Evolutionary conservation across 2,797 vertebrate genomes (phyloP).

Genomic region (Buceros bicornis): DNA sequence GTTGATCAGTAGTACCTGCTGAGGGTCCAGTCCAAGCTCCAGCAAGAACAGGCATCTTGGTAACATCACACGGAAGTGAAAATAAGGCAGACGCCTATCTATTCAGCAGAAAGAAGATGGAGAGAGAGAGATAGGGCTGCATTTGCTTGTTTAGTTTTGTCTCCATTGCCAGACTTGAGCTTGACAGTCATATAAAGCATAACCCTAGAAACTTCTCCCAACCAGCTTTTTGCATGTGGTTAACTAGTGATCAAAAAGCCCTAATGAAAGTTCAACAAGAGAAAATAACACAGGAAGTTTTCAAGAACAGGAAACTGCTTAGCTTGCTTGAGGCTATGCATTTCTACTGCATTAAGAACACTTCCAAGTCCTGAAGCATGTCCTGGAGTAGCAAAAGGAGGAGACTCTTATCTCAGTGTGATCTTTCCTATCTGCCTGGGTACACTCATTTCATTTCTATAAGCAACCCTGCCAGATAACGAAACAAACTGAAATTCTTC

Average conservation of each 20-base stretch:
- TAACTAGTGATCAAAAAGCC: neutral
- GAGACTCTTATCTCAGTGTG: neutral
- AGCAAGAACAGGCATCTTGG: neutral
- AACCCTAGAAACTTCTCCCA: neutral
- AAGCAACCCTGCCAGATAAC: neutral
- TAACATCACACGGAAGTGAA: neutral
- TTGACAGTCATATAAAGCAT: constrained; percentile 3
- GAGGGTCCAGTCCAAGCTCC: neutral
- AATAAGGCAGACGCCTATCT: neutral
- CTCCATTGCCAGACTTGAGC: neutral
- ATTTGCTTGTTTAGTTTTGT: neutral
- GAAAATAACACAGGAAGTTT: neutral
- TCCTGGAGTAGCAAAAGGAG: neutral
- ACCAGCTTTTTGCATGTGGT: neutral
- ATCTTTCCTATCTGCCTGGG: neutral
- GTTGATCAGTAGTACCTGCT: neutral
- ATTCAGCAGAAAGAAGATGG: neutral
- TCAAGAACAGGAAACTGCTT: neutral
- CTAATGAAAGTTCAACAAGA: neutral
- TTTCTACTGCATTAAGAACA: neutral
- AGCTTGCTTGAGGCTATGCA: neutral
- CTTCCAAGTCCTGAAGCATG: neutral
- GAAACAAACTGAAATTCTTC: neutral
- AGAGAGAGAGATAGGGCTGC: neutral
- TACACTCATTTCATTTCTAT: neutral